Base-by-base conservation (phyloP, 1,140 invertebrate species). In the Dendrolimus kikuchii region DNA sequence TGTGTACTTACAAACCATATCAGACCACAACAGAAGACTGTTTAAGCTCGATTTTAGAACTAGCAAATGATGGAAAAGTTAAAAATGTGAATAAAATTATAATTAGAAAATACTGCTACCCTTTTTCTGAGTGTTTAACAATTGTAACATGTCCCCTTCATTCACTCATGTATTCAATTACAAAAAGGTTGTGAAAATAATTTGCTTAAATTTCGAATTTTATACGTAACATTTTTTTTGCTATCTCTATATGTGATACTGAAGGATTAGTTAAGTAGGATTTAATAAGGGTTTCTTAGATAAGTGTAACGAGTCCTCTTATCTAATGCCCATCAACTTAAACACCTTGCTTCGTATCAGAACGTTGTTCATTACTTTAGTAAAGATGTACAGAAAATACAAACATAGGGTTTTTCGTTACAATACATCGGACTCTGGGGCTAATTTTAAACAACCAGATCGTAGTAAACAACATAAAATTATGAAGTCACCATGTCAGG, bases 241-340 rank as follows among this genome's bases (percentile, higher is more conserved):
- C 65, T 59, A 48, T 57, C 71, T 49, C 46, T 81, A 78, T 63
- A 7, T 44, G 41, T 41, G 45, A 44, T 53, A 50, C 67, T 74
- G 69, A 81, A 72, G 81, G 81, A 84, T 84, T 81, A 81, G 78
- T 81, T 75, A 73, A 81, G 73, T 71, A 79, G 76, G 78, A 79
- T 81, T 84, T 81, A 84, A 84, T 84, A 84, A 81, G 78, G 81
- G 81, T 77, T 81, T 62, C 71, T 81, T 71, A 80, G 75, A 76
- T 80, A 80, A 81, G 78, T 80, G 74, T 76, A 71, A 71, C 71
- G 68, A 66, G 68, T 66, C 67, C 69, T 73, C 43, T 59, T 68
- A 73, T 77, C 68, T 75, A 73, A 74, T 67, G 66, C 67, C 68
- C 67, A 67, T 74, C 70, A 70, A 68, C 68, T 77, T 64, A 56